Conservation (phyloP, 2,888 invertebrate species). For the Scaptomyza cyrtandrae region DNA sequence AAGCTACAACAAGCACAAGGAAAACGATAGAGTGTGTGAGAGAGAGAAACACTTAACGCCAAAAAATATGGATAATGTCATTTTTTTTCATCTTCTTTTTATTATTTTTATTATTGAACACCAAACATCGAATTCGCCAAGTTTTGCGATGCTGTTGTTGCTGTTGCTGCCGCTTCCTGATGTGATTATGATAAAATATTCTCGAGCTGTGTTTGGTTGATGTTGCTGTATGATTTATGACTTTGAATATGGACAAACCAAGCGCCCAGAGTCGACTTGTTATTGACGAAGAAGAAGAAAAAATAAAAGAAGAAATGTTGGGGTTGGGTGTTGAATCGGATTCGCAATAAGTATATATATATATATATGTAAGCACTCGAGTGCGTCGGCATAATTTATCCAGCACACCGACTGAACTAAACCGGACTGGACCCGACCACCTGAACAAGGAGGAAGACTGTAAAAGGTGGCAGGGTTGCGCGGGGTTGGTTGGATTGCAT, state of each 20-base stretch:
- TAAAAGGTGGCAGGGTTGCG: background rate
- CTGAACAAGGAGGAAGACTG: constrained; percentile 21
- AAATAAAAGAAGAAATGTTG: background rate
- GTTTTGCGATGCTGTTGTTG: constrained; percentile 27
- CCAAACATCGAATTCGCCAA: constrained; percentile 43
- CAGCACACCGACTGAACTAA: constrained; percentile 16
- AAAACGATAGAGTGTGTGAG: background rate
- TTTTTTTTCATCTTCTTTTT: constrained; percentile 37
- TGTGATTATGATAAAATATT: constrained; percentile 81
- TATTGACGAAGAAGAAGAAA: constrained; percentile 31
- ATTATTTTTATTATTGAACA: constrained; percentile 58
- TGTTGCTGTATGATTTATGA: constrained; percentile 67
- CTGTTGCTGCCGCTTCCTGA: constrained; percentile 63
- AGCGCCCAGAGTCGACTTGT: constrained; percentile 57
- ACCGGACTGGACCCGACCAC: constrained; percentile 36
- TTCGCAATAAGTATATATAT: constrained; percentile 59
- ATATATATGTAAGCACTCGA: constrained; percentile 67
- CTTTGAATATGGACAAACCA: constrained; percentile 78
- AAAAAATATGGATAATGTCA: constrained; percentile 80
- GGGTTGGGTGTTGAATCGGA: too few species aligned
- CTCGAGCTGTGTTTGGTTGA: constrained; percentile 73
- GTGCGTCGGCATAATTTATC: constrained; percentile 80
- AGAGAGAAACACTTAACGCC: constrained; percentile 67
- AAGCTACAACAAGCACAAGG: constrained; percentile 43
- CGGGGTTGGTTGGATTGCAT: constrained; percentile 9